Conservation (phyloP, 2,113 vertebrate genomes). For the Spheniscus mendiculus region DNA sequence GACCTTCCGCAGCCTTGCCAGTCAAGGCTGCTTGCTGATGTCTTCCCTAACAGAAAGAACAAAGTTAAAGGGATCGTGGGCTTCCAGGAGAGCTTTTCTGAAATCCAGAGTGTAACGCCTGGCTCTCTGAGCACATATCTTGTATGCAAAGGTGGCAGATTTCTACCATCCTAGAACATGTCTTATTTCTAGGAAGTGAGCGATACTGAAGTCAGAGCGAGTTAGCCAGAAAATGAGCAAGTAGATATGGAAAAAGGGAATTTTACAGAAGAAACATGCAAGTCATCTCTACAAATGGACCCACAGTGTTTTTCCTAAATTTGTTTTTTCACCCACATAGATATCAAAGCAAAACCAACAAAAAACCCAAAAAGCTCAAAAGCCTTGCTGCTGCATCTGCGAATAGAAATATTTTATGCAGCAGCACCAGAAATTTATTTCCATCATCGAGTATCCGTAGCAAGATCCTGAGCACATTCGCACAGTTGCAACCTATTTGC, state of each 20-base stretch:
- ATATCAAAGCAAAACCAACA: background rate
- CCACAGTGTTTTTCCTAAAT: background rate
- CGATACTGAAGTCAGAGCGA: background rate
- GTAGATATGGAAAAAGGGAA: accelerated
- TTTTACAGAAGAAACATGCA: background rate
- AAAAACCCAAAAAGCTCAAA: background rate
- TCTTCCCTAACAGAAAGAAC: background rate
- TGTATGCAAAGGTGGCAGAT: background rate
- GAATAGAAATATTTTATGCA: background rate
- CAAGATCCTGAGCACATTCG: background rate
- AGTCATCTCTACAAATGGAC: background rate
- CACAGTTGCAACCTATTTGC: background rate
- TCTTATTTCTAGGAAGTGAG: background rate
- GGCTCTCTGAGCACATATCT: background rate
- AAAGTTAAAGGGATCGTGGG: background rate
- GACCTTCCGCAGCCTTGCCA: background rate
- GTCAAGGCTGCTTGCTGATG: background rate
- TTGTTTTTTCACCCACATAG: background rate
- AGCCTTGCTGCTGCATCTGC: background rate
- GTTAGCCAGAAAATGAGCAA: background rate
- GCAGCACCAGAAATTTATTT: background rate
- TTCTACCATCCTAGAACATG: accelerated
- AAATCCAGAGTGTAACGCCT: background rate
- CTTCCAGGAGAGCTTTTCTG: background rate
- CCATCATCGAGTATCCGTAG: accelerated